Base-by-base conservation (phyloP, 1,140 invertebrate species). In the Ceratina australensis region DNA sequence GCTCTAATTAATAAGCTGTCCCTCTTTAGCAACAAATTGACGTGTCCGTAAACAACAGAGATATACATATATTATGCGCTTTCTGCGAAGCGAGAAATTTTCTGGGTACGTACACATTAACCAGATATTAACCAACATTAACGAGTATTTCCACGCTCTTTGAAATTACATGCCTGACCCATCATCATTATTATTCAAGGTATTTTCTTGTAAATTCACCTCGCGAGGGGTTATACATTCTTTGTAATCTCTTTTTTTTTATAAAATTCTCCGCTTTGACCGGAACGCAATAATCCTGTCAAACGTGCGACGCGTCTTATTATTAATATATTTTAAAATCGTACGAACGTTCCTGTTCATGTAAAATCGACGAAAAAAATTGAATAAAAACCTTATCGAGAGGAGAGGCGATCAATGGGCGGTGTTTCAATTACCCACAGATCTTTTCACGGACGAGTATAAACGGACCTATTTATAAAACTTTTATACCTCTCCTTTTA, bases 1-100 rank as follows among this genome's bases (percentile, higher is more conserved):
- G 8, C 33, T 64, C 49, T 56, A 57, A 72, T 63, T 72, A 78
- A 78, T 64, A 78, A 64, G 68, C 68, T 50, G 60, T 56, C 68
- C 54, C 22, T 49, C 13, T 42, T 42, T 42, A 42, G 67, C 22
- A 5, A 16, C 15, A 33, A 78, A 78, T 26, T 24, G 68, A 72
- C 18, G 42, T 16, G 22, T 56, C 60, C 33, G 16, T 13, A 57
- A 78, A 64, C 75, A 72, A 64, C 50, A 60, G 33, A 5, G 56
- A 72, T 59, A 47, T 26, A 57, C 64, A 72, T 59, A 47, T 26
- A 57, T 72, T 56, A 42, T 18, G 10, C 49, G 49, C 22, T 64
- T 72, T 56, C 56, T 13, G 16, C 49, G 59, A 49, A 33, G 56
- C 47, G 5, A 33, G 24, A 16, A 33, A 60, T 60, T 69, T 69